Evolutionary conservation across 1,140 invertebrate species (phyloP).

Genomic region (Ephestia elutella): DNA sequence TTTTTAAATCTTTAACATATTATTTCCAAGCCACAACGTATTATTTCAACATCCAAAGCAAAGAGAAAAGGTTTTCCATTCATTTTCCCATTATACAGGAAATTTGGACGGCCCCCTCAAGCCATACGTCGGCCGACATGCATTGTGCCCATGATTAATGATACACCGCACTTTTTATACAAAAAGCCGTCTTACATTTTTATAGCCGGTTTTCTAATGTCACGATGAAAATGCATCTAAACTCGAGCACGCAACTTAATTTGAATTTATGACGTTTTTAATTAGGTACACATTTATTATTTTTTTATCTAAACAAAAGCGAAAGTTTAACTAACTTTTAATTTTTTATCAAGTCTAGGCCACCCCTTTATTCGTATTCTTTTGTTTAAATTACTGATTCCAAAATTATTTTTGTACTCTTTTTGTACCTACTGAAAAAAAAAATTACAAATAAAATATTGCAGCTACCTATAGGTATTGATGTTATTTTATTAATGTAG

Average conservation of each 20-base stretch:
- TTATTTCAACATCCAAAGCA: neutral
- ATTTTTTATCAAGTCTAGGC: neutral
- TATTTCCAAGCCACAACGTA: neutral
- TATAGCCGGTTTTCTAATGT: conserved; percentile 3
- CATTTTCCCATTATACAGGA: conserved; percentile 59
- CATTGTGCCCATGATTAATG: conserved; percentile 67
- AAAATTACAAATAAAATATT: too few species aligned
- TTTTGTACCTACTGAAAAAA: too few species aligned
- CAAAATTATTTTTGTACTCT: too few species aligned
- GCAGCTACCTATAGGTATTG: too few species aligned
- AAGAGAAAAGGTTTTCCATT: conserved; percentile 47
- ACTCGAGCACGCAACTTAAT: conserved; percentile 11
- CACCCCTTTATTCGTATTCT: neutral
- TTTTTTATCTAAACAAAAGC: neutral
- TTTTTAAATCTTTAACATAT: neutral
- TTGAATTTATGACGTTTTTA: conserved; percentile 11
- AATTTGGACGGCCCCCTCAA: conserved; percentile 51
- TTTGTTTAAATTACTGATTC: too few species aligned
- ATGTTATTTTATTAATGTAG: too few species aligned
- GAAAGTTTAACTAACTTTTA: conserved; percentile 5
- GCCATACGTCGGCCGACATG: conserved; percentile 55
- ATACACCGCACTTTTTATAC: conserved; percentile 54
- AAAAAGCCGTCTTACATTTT: conserved; percentile 31
- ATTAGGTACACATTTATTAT: conserved; percentile 1
- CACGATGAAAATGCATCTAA: conserved; percentile 10